Base-by-base conservation (phyloP, 2,888 invertebrate genomes). In the Mythimna impura region DNA sequence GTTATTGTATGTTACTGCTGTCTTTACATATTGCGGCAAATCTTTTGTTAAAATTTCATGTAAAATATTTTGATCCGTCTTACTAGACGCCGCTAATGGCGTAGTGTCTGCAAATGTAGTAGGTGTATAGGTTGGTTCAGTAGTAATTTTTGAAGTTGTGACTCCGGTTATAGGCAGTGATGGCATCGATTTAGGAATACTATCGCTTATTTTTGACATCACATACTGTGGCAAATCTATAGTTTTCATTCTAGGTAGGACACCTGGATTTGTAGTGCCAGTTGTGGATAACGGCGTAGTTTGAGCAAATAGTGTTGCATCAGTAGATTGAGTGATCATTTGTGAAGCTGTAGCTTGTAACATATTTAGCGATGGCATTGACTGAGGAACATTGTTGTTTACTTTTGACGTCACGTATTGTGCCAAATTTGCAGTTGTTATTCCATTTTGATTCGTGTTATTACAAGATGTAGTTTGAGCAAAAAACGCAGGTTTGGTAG, bases 381-480 rank as follows among this genome's bases (percentile, higher is more conserved):
- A 54, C 40, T 47, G 40, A 65, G 30, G 40, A 47, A 47, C 14
- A 50, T 55, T 43, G 8, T 60, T 64, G 12, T 55, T 68, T 10
- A 30, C 17, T 12, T 14, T 50, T 43, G 50, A 14, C 3, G 50
- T 3, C 4, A 3, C 8, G 12, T 47, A 1, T 8, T 60, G 25
- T 14, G 64, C 60, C 20, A 58, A 55, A 47, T 74, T 55, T 43
- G 25, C 57, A 17, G n/a, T 60, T 61, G 17, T 50, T 20, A 25
- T 68, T 58, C 6, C 50, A 7, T 47, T 47, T 47, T 47, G 17
- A 20, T 47, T 47, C 17, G 47, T 47, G 17, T 47, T 17, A 47
- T 47, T 7, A 55, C n/a, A 36, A 20, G 47, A 17, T 3, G 12
- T 65, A 34, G 50, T 61, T 67, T 30, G n/a, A 43, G 12, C 12